Base-by-base conservation (phyloP, 2,797 vertebrate genomes). In the Coendou prehensilis region DNA sequence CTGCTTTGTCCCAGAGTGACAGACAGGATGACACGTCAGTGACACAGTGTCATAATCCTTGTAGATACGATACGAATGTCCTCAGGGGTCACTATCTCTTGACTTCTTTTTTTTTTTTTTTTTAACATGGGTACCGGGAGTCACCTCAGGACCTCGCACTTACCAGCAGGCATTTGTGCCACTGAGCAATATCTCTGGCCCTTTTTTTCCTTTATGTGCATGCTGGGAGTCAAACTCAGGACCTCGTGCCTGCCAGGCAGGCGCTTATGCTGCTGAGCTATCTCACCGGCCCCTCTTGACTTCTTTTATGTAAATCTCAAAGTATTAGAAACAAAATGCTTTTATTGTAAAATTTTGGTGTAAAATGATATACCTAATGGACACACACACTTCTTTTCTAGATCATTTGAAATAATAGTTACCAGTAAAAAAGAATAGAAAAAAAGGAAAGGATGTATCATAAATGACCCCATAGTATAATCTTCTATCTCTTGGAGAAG, bases 311-410 rank as follows among this genome's bases (percentile, higher is more conserved):
- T 84, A 71, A 87, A 86, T 61, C 22, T 59, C 86, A 84, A 88
- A 82, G 64, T 78, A 22, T 37, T 88, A 84, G 22, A 54, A 95
- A 88, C 33, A 33, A 89, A 76, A 75, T 83, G 79, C 57, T 91
- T 95, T 92, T 80, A 20, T 94, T 87, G 89, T 95, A 87, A 94
- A 95, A 94, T 54, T 57, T 93, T 78, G 57, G 13, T 84, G n/a
- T 85, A 78, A 93, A 80, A 37, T 67, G 63, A 10, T 69, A 22
- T 37, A 67, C 47, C 20, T 50, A 47, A 17, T 2, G 6, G 23
- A 76, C 5, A 30, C 13, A 45, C 23, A 73, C 22, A 75, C 41
- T 26, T 14, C 69, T 45, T 9, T 73, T 73, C 73, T 75, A 75
- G 41, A 28, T 47, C 22, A 45, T 47, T 75, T 75, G 23, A 47